phyloP scores from a whole-genome alignment of 2,888 invertebrate species.

The Sesia apiformis region DNA sequence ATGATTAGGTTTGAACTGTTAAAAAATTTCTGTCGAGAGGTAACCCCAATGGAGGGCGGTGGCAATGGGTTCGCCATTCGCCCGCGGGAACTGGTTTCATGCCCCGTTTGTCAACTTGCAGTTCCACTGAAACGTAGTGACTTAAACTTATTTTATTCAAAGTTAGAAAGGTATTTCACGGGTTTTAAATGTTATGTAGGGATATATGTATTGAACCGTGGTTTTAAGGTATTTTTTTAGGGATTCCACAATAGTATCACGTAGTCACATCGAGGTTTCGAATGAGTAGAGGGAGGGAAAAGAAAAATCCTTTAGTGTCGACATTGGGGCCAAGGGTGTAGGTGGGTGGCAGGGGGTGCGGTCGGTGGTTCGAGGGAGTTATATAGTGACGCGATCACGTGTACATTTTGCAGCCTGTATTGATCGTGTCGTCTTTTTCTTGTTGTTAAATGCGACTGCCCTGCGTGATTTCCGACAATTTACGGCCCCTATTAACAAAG shows the following conservation, averaged over 20 bases:
- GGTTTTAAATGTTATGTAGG: no score
- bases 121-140: not conserved
- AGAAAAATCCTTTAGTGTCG: constrained; percentile 59
- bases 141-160: no score
- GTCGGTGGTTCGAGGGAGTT: constrained; percentile 61
- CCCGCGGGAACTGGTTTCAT: constrained; percentile 53
- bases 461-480: constrained; percentile 31
- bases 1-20: no score
- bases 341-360: constrained; percentile 59
- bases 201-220: no score
- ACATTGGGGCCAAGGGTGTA: constrained; percentile 45
- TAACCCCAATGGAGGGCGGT: constrained; percentile 5
- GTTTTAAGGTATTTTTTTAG: no score
- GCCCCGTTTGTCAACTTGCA: constrained; percentile 22
- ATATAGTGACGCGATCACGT: constrained; percentile 73
- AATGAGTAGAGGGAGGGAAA: constrained; percentile 18
- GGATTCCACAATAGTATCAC: no score
- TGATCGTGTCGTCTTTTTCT: constrained; percentile 65
- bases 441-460: constrained; percentile 40
- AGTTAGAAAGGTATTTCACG: no score
- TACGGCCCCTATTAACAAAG: constrained; percentile 3
- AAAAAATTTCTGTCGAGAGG: not conserved
- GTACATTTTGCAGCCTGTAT: constrained; percentile 72
- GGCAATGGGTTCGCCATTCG: constrained; percentile 29
- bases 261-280: no score